These are phyloP conservation scores for Tachystola acroxantha DNA, from an alignment of 2,888 invertebrate genomes.

Conservation along the genomic window DNA sequence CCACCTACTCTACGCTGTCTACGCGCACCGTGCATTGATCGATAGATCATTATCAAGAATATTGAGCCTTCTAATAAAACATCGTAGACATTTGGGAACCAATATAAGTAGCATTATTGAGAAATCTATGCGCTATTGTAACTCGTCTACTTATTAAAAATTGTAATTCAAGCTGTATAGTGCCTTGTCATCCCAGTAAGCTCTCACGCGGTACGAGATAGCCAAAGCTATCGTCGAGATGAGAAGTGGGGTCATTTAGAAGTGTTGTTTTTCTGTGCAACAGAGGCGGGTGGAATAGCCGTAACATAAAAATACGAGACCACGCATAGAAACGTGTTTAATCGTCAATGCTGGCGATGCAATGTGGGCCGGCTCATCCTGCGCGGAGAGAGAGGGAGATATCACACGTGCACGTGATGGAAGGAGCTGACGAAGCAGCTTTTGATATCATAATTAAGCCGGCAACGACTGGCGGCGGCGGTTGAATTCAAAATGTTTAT, in stretches of 20 bases:
- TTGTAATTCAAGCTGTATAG: conserved; percentile 35
- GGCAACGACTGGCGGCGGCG: conserved; percentile 34
- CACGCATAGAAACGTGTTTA: conserved; percentile 75
- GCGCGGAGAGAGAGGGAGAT: conserved; percentile 44
- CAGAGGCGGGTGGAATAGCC: conserved; percentile 23
- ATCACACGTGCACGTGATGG: conserved; percentile 34
- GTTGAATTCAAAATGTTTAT: conserved; percentile 64
- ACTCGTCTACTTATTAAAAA: conserved; percentile 38
- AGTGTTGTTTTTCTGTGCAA: conserved; percentile 32
- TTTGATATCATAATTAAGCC: conserved; percentile 74
- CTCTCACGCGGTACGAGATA: conserved; percentile 42
- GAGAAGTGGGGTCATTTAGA: conserved; percentile 43
- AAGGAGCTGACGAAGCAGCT: conserved; percentile 53
- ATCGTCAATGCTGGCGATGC: conserved; percentile 58
- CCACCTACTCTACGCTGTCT: conserved; percentile 21
- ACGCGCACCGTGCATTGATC: conserved; percentile 30
- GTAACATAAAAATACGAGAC: conserved; percentile 64
- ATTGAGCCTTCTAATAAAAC: conserved; percentile 26
- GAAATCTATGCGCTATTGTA: conserved; percentile 37
- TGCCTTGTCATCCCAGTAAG: conserved; percentile 49
- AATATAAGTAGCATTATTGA: conserved; percentile 36
- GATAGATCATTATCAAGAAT: conserved; percentile 31
- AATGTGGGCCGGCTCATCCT: conserved; percentile 44
- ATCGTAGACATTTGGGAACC: conserved; percentile 38
- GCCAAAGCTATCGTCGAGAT: conserved; percentile 22